Base-by-base conservation (phyloP, 2,888 invertebrate species). In the Tiphia femorata region DNA sequence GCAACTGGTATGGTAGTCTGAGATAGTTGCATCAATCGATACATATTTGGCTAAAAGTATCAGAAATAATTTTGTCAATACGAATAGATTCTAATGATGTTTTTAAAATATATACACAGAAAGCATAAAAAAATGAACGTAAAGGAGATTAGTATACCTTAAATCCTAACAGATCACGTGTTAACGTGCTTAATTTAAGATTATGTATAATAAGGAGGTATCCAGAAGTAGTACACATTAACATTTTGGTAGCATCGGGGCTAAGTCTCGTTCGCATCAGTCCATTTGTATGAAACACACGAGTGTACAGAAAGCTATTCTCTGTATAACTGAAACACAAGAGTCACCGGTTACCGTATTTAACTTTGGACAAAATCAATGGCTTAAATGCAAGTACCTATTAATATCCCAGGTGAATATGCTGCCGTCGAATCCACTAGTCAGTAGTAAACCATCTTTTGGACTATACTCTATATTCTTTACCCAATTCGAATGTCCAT, bases 351-450 rank as follows among this genome's bases (percentile, higher is more conserved):
- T 25, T 8, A 42, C 20, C 42, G 19, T 33, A 17, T 2, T 8
- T 35, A 12, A 3, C 10, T 7, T 19, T 16, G 29, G 4, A 21
- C n/a, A 17, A 10, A 4, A 19, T 14, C 42, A 46, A 41, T 30
- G 21, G 41, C 30, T 17, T 51, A 25, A 42, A 33, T 50, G 8
- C 49, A 42, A 19, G 16, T 29, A 92, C 77, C 91, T 92, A 81
- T 95, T 95, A 23, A 97, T 93, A 79, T 97, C 95, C 97, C 97
- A 97, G 0, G 95, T 92, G 75, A 92, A 95, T 77, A 97, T 94
- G 75, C 93, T 93, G 10, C 96, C 96, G 83, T 97, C 97, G 78
- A 97, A 92, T 0, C 95, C 96, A 1, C 96, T 96, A 0, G 96
- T 96, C 10, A 97, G 91, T 54, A 97, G 86, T 6, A 95, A 86